Conservation (phyloP, 2,113 vertebrate genomes). For the Fregetta grallaria region DNA sequence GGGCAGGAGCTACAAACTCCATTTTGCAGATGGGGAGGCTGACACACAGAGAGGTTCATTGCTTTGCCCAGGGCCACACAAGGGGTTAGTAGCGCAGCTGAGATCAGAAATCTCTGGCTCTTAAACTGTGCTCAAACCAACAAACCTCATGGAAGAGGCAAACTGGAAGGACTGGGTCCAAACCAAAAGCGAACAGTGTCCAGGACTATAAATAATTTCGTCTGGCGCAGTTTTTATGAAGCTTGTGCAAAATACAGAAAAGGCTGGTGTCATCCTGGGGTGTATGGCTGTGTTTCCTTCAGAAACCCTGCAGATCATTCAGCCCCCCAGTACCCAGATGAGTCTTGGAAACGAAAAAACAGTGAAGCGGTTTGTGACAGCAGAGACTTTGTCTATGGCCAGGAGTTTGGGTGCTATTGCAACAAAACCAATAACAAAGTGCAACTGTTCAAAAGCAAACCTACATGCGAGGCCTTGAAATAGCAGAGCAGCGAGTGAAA, state of each 20-base stretch:
- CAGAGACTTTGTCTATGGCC: neutral
- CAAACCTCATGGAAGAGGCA: neutral
- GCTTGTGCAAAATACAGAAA: neutral
- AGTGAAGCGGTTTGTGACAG: neutral
- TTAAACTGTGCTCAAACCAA: neutral
- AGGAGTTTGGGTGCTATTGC: neutral
- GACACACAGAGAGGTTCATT: accelerated
- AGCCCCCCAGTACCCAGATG: neutral
- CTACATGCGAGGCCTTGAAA: accelerated
- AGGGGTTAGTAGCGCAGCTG: neutral
- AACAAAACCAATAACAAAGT: neutral
- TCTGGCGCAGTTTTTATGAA: neutral
- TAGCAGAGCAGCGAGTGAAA: neutral
- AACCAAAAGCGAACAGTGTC: neutral
- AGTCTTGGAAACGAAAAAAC: slow-evolving; percentile 2
- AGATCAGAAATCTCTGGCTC: neutral
- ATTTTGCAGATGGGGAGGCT: neutral
- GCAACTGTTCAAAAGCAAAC: neutral
- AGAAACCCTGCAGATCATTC: neutral
- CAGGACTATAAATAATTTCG: slow-evolving; percentile 13
- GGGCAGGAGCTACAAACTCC: neutral
- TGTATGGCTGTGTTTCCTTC: neutral
- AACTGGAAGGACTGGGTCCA: neutral
- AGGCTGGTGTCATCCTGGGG: neutral
- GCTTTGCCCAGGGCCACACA: neutral